Conservation (phyloP, 2,888 invertebrate species). For the Colletes collaris region DNA sequence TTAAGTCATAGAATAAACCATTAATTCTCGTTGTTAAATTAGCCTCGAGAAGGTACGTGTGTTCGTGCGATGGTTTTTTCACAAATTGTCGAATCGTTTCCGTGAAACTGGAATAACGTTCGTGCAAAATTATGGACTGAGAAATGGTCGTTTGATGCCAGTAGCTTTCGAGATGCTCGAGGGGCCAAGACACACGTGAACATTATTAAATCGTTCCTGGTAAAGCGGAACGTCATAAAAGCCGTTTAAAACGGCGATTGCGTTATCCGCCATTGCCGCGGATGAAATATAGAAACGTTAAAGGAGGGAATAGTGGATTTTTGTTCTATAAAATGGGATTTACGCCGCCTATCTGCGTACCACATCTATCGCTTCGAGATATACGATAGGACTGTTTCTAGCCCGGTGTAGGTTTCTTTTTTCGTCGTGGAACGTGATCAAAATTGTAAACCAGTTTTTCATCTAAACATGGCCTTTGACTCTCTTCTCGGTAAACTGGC, state of each 20-base stretch:
- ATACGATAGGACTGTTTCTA: slow-evolving; percentile 45
- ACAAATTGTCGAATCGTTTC: no score
- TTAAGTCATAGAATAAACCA: no score
- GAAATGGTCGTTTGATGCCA: no score
- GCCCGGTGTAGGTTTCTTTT: slow-evolving; percentile 32
- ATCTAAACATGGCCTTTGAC: slow-evolving; percentile 62
- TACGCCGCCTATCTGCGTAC: slow-evolving; percentile 42
- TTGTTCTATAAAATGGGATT: slow-evolving; percentile 45
- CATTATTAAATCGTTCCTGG: slow-evolving; percentile 41
- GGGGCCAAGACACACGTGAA: not conserved
- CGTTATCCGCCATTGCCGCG: slow-evolving; percentile 31
- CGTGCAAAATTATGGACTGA: no score
- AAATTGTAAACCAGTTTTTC: slow-evolving; percentile 61
- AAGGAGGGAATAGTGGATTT: slow-evolving; percentile 19
- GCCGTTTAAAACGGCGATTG: slow-evolving; percentile 30
- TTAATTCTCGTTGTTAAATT: no score
- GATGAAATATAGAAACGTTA: slow-evolving; percentile 28
- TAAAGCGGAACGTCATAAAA: slow-evolving; percentile 29
- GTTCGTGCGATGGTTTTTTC: no score
- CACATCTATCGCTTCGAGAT: slow-evolving; percentile 57
- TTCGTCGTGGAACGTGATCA: slow-evolving; percentile 56
- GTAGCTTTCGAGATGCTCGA: no score
- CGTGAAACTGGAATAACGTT: no score
- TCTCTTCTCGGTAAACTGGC: slow-evolving; percentile 49
- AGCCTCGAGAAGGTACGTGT: no score